phyloP scores from a whole-genome alignment of 2,113 vertebrate genomes.

The Neogobius melanostomus region DNA sequence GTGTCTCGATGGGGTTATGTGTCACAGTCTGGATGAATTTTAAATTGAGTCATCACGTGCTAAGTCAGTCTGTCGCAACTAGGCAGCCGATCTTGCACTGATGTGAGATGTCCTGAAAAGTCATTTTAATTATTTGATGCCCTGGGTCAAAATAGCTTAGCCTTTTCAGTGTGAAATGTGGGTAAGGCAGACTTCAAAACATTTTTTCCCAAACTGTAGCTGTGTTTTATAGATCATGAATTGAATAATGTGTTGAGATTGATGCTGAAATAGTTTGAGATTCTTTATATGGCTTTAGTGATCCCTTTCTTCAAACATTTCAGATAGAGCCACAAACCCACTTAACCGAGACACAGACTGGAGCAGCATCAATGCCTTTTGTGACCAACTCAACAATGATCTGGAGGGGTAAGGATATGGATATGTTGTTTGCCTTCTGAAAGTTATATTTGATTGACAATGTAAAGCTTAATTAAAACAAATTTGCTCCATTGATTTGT shows the following conservation, averaged over 20 bases:
- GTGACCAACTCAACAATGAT: slow-evolving; percentile 94
- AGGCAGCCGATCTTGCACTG: neutral
- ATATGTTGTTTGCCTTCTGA: neutral
- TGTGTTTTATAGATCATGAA: neutral
- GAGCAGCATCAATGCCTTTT: slow-evolving; percentile 92
- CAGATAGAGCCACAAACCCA: slow-evolving; percentile 95
- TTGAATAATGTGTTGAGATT: neutral
- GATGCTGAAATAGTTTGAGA: neutral
- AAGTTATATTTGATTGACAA: neutral
- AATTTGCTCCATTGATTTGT: neutral
- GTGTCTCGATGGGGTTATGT: slow-evolving; percentile 9
- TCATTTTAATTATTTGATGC: neutral
- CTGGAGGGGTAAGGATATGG: slow-evolving; percentile 86
- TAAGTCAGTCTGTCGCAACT: neutral
- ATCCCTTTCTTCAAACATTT: slow-evolving; percentile 10
- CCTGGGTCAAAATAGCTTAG: neutral
- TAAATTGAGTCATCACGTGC: neutral
- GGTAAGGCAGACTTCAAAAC: neutral
- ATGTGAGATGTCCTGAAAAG: neutral
- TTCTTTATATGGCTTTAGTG: neutral
- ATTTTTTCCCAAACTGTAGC: neutral
- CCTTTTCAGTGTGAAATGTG: neutral
- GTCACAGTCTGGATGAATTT: slow-evolving; percentile 6
- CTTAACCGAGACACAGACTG: slow-evolving; percentile 93
- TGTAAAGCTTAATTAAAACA: neutral